Base-by-base conservation (phyloP, 1,140 invertebrate genomes). In the Meteorus sp. region DNA sequence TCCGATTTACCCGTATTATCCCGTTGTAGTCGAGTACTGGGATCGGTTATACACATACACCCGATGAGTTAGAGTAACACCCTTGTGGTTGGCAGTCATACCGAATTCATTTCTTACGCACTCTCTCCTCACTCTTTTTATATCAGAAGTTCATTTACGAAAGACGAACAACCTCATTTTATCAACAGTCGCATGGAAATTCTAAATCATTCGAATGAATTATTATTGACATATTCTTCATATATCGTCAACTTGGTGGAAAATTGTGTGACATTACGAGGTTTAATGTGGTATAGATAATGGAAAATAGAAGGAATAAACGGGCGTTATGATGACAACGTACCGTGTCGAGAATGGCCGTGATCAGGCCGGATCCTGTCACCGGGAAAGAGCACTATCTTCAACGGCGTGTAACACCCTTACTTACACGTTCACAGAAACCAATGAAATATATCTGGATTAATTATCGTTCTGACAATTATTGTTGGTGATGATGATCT, bases 271-370 rank as follows among this genome's bases (percentile, higher is more conserved):
- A n/a, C n/a, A n/a, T n/a, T n/a, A n/a, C n/a, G n/a, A n/a, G n/a
- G n/a, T 19, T 41, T 15, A 41, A 41, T n/a, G n/a, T 41, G 19
- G 6, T 19, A 41, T 41, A 41, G 19, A 15, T 41, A 6, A 41
- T 41, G n/a, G 4, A 6, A 22, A 31, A 22, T 5, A 22, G 1
- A 2, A 19, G n/a, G 19, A 41, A 15, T 6, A 31, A 45, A 20
- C 15, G 8, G 3, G 35, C 35, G 15, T 11, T 19, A 57, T 57
- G 27, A 35, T 37, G 45, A 25, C 8, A 72, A 80, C 76, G 23
- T 70, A 80, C 78, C 78, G 78, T 77, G 74, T 80, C 78, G 77
- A 80, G 76, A 80, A 80, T 80, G 77, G 78, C 78, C 78, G 78
- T 79, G 75, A 75, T 80, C 76, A 76, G 75, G 78, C 78, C 76